Percentiles rank a stretch among this genome's conserved stretches.
These are phyloP conservation scores for Cheilosia pagana DNA, from an alignment of 2,888 invertebrate genomes.

Conservation along the genomic window DNA sequence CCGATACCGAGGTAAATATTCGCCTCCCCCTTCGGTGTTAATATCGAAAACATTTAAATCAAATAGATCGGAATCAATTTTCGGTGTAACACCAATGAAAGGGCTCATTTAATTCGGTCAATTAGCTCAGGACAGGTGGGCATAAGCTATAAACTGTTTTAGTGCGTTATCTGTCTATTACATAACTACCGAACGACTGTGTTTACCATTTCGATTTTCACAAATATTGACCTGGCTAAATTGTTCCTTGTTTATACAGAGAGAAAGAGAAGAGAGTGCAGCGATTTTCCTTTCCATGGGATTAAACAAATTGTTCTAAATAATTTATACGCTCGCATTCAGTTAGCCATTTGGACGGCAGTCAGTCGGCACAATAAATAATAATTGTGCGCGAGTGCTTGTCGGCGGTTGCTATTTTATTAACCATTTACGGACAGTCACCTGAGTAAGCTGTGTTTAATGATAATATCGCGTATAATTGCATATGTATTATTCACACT, in stretches of 20 bases:
- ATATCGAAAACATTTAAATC: conserved; percentile 68
- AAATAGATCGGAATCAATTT: conserved; percentile 71
- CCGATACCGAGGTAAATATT: conserved; percentile 49
- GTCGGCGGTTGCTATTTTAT: conserved; percentile 10
- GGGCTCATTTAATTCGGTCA: conserved; percentile 60
- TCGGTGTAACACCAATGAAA: conserved; percentile 42
- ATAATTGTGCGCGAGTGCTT: conserved; percentile 18
- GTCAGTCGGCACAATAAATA: conserved; percentile 27
- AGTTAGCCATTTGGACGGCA: conserved; percentile 28
- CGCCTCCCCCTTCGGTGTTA: conserved; percentile 41
- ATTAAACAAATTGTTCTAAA: conserved; percentile 37
- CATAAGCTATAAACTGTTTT: neutral
- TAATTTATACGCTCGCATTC: conserved; percentile 35
- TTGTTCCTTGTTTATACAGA: conserved; percentile 14
- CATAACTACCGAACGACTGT: neutral
- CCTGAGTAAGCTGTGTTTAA: conserved; percentile 32
- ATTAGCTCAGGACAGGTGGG: conserved; percentile 44
- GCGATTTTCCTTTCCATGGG: neutral
- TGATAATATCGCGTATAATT: conserved; percentile 50
- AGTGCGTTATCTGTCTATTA: conserved; percentile 7
- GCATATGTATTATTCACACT: conserved; percentile 48
- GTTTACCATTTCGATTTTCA: conserved; percentile 31
- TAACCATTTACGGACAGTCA: conserved; percentile 31
- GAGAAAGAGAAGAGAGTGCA: neutral
- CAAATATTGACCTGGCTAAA: conserved; percentile 37